Base-by-base conservation (phyloP, 2,888 invertebrate genomes). In the Drosophila buzzatii region DNA sequence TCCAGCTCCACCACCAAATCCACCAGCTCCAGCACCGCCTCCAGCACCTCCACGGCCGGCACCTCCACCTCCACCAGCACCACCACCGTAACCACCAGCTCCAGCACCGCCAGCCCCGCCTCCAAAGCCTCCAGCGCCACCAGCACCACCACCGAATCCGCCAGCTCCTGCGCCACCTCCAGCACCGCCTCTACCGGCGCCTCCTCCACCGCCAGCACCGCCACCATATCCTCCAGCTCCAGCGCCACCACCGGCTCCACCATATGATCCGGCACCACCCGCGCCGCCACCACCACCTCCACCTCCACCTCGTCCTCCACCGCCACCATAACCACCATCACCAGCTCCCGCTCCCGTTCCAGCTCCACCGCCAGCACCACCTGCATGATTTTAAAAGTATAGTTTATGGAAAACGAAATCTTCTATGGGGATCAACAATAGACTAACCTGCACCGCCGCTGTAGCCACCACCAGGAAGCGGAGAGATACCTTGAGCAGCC, bases 381-480 rank as follows among this genome's bases (percentile, higher is more conserved):
- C 69, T 37, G 27, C 20, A 8, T 7, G 4, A 20, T 14, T 33
- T 14, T 0, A 31, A 8, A 41, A 41, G 1, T 1, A n/a, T 0
- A 39, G 2, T 39, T 6, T 39, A 53, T 27, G 10, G 27, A 20
- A 23, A 16, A 8, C 2, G 0, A 51, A 23, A 20, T 53, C 10
- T 2, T 10, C 2, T n/a, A 10, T 14, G 14, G 5, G 2, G 9
- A 33, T 37, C 7, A 9, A 0, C 10, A 55, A 4, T 6, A 0
- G n/a, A 59, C 74, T 47, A 33, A 76, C 79, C 79, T 9, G 79
- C 57, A 37, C 82, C 78, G 10, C 83, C 85, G 49, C 93, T 94
- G 71, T 92, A 92, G 4, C 91, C 92, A 47, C 91, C 92, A 23
- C 93, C 94, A 7, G 94, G 94, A 16, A 94, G 94, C 37, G 93